Conservation (phyloP, 2,113 vertebrate species). For the Pipra filicauda region DNA sequence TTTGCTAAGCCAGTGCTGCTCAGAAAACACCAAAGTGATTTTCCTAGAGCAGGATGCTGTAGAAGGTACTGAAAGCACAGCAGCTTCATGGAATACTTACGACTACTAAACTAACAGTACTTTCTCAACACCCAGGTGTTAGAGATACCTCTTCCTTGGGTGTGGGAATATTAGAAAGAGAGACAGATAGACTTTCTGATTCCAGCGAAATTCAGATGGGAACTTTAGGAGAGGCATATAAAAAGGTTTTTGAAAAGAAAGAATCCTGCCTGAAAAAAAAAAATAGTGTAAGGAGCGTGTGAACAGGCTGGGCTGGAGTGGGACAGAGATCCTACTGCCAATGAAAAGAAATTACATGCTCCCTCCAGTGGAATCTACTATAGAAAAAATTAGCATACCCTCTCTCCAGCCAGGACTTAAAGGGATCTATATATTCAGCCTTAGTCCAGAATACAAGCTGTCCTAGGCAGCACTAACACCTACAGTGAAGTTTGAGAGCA, state of each 20-base stretch:
- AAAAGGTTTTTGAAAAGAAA: neutral
- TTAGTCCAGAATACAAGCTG: neutral
- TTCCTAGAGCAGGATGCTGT: neutral
- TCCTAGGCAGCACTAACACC: neutral
- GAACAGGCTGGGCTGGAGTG: neutral
- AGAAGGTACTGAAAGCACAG: neutral
- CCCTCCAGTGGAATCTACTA: neutral
- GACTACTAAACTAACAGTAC: neutral
- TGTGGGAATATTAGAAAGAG: neutral
- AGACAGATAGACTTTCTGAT: neutral
- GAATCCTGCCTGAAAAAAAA: neutral
- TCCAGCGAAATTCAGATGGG: neutral
- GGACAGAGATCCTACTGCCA: neutral
- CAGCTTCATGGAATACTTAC: neutral
- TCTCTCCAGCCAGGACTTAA: neutral
- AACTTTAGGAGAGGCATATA: neutral
- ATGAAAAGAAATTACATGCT: neutral
- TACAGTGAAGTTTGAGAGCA: neutral
- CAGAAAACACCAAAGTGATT: neutral
- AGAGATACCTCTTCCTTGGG: neutral
- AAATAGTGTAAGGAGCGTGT: neutral
- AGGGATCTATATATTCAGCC: neutral
- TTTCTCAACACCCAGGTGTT: neutral
- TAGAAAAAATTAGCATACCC: neutral
- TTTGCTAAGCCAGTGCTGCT: neutral